These are phyloP conservation scores for Microchrysa polita DNA, from an alignment of 2,888 invertebrate species.

Conservation along the genomic window DNA sequence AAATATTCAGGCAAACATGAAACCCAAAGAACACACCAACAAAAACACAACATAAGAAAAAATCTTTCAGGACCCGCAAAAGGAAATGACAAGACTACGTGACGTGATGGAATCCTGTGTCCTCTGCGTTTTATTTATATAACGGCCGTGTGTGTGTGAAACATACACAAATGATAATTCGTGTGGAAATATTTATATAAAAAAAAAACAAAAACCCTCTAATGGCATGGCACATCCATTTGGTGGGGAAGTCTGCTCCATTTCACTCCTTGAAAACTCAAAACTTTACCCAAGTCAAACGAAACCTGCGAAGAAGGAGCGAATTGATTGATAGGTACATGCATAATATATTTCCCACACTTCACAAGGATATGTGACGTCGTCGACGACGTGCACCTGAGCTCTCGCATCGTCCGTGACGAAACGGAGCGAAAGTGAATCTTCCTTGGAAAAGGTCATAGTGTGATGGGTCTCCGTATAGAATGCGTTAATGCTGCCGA, in stretches of 20 bases:
- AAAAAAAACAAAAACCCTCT: neutral
- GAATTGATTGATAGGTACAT: constrained; percentile 16
- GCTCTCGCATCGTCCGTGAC: neutral
- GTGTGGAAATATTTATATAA: too few relatives aligned
- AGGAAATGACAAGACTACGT: neutral
- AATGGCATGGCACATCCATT: neutral
- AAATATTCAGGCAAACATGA: constrained; percentile 10
- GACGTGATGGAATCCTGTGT: neutral
- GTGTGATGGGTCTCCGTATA: neutral
- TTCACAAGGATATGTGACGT: too few relatives aligned
- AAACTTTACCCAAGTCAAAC: neutral
- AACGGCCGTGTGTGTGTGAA: constrained; percentile 1
- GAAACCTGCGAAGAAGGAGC: neutral
- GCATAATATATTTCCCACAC: neutral
- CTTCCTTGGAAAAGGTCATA: neutral
- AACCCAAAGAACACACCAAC: neutral
- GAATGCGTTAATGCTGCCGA: neutral
- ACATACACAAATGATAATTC: constrained; percentile 17
- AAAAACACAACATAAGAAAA: too few relatives aligned
- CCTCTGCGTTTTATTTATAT: too few relatives aligned
- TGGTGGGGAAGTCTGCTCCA: neutral
- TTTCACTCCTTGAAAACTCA: neutral
- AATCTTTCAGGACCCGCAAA: too few relatives aligned
- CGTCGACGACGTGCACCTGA: too few relatives aligned
- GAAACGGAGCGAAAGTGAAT: too few relatives aligned